These are phyloP conservation scores for Callopanchax toddi DNA, from an alignment of 2,113 vertebrate genomes.

Conservation along the genomic window DNA sequence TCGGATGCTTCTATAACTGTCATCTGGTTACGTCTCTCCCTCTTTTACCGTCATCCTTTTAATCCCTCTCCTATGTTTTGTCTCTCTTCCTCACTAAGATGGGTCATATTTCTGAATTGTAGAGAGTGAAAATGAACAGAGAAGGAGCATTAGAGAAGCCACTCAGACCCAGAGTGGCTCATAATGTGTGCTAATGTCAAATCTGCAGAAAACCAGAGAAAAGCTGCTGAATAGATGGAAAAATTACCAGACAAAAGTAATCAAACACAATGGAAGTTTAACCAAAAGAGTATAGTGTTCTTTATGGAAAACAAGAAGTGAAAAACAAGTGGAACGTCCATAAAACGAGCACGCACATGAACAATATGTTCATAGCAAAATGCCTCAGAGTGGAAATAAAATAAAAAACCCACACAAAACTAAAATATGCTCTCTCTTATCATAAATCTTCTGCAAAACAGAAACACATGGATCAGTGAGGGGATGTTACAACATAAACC, in stretches of 20 bases:
- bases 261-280: neutral
- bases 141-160: neutral
- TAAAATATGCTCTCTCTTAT: no score
- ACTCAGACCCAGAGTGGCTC: conserved; percentile 4
- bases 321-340: no score
- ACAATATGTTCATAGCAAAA: no score
- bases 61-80: neutral
- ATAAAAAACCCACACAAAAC: no score
- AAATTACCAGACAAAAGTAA: neutral
- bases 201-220: neutral
- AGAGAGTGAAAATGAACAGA: conserved; percentile 17
- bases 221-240: neutral
- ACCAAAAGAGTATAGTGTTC: neutral
- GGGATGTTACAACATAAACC: no score
- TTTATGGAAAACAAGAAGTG: neutral
- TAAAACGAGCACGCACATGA: no score
- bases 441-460: no score
- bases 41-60: neutral
- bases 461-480: no score
- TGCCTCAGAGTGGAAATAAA: no score
- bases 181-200: conserved; percentile 12
- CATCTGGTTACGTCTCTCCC: conserved; percentile 18
- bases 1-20: conserved; percentile 22
- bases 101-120: conserved; percentile 12
- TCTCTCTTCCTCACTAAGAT: conserved; percentile 1